A percentile compares a stretch with the other conserved stretches of the same genome.
These are phyloP conservation scores for Hypselothyrea guttata DNA, from an alignment of 2,888 invertebrate genomes.

Conservation along the genomic window DNA sequence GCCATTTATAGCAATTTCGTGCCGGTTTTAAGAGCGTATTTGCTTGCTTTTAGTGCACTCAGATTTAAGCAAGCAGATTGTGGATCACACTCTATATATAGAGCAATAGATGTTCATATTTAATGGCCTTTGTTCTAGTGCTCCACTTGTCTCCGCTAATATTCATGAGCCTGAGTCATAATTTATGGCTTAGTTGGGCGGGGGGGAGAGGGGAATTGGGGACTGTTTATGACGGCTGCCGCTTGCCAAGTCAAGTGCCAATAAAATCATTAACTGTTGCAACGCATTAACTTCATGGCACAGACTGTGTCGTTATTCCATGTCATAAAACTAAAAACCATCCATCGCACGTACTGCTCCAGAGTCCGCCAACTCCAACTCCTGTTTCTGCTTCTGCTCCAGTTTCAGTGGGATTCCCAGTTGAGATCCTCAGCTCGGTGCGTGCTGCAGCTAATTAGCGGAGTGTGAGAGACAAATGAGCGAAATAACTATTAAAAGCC, in stretches of 20 bases:
- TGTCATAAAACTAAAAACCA: slow-evolving; percentile 59
- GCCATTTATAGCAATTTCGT: slow-evolving; percentile 29
- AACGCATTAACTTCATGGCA: slow-evolving; percentile 61
- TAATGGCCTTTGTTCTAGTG: background rate
- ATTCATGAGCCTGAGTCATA: slow-evolving; percentile 63
- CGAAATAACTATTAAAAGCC: slow-evolving; percentile 56
- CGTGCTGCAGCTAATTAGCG: slow-evolving; percentile 56
- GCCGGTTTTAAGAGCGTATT: slow-evolving; percentile 11
- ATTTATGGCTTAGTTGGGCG: slow-evolving; percentile 40
- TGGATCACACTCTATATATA: too few relatives aligned
- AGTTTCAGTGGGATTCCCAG: slow-evolving; percentile 4
- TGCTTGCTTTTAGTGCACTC: slow-evolving; percentile 6
- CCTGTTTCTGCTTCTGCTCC: too few relatives aligned
- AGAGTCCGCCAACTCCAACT: too few relatives aligned
- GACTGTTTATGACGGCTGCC: background rate
- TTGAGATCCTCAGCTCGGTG: slow-evolving; percentile 15
- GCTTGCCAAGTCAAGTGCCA: slow-evolving; percentile 58
- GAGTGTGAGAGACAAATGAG: slow-evolving; percentile 22
- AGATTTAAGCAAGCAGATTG: background rate
- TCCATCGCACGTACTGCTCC: slow-evolving; percentile 34
- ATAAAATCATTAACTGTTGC: slow-evolving; percentile 75
- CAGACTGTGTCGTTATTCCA: slow-evolving; percentile 43
- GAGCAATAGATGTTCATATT: too few relatives aligned
- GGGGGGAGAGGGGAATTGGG: background rate
- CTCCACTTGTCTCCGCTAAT: slow-evolving; percentile 42